Base-by-base conservation (phyloP, 2,113 vertebrate species). In the Megaleporinus macrocephalus region DNA sequence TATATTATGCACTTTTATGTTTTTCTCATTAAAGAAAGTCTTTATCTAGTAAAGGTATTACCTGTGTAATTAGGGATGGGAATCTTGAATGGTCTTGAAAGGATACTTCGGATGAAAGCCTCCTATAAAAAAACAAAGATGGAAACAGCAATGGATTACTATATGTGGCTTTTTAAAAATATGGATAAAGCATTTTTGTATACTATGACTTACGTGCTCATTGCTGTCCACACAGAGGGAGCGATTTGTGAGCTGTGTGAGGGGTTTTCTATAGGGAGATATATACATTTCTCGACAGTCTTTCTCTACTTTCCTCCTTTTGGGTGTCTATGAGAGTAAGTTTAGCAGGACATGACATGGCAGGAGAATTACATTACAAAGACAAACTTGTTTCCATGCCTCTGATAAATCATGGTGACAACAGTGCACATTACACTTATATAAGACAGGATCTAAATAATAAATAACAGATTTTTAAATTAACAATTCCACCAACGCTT, bases 61-160 rank as follows among this genome's bases (percentile, higher is more conserved):
- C 98, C 97, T 93, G 94, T 95, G 89, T 99, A 99, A 89, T 99
- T 98, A 85, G 91, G 96, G 91, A 99, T 98, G 9, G 98, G 98
- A 49, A 99, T 89, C 91, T 97, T 98, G 88, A 99, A 99, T 22
- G 98, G 98, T 87, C 95, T 97, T 84, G 97, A 97, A 89, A 99
- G 96, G 90, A 99, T 99, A 79, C 94, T 96, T 84, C 95, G 95
- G 86, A 99, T 99, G 89, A 98, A 98, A 7, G 94, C 96, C 90
- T 99, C 98, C 97, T 99, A 90, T 33, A 69, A 87, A 69, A 87
- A 89, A 89, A 86, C 44, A 61, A 13, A 84, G 3, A 26, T 29
- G 5, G 5, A 29, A 61, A 53, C 27, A 84, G 5, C n/a, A n/a
- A n/a, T n/a, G n/a, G n/a, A n/a, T n/a, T n/a, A n/a, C n/a, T n/a